phyloP scores from a whole-genome alignment of 2,113 vertebrate species.

The Gambusia holbrooki region DNA sequence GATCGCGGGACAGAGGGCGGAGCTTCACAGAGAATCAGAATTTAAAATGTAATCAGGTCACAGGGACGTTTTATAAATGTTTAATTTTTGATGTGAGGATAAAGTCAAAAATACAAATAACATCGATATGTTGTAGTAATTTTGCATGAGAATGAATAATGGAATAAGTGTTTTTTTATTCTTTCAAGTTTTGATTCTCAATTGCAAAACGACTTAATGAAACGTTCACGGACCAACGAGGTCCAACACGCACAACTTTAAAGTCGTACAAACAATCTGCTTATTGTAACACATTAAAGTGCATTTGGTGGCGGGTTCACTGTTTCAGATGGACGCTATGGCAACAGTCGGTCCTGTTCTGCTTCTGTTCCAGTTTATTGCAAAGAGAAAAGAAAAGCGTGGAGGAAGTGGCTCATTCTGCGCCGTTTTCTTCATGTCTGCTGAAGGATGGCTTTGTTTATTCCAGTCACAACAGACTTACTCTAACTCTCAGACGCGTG shows the following conservation, averaged over 20 bases:
- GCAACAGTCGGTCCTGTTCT: not conserved
- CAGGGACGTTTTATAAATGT: too few relatives aligned
- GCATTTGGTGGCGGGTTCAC: not conserved
- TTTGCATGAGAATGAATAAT: too few relatives aligned
- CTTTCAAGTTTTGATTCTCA: too few relatives aligned
- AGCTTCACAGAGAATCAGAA: too few relatives aligned
- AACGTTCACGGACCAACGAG: too few relatives aligned
- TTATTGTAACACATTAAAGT: not conserved
- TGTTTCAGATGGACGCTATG: not conserved
- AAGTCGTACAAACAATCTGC: not conserved
- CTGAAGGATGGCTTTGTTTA: not conserved
- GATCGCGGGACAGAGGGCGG: too few relatives aligned
- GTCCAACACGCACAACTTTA: not conserved
- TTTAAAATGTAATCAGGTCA: too few relatives aligned
- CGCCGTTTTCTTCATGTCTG: not conserved
- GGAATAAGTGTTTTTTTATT: too few relatives aligned
- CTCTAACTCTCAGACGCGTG: not conserved
- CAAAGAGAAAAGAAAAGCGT: slow-evolving; percentile 9
- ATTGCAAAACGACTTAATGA: too few relatives aligned
- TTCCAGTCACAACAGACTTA: not conserved
- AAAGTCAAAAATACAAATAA: too few relatives aligned
- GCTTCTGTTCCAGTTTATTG: slow-evolving; percentile 24
- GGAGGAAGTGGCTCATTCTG: slow-evolving; percentile 11
- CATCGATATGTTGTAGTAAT: too few relatives aligned
- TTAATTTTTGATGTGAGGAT: too few relatives aligned